Evolutionary conservation across 2,888 invertebrate species (phyloP).

Genomic region (Drosophila neutralis): DNA sequence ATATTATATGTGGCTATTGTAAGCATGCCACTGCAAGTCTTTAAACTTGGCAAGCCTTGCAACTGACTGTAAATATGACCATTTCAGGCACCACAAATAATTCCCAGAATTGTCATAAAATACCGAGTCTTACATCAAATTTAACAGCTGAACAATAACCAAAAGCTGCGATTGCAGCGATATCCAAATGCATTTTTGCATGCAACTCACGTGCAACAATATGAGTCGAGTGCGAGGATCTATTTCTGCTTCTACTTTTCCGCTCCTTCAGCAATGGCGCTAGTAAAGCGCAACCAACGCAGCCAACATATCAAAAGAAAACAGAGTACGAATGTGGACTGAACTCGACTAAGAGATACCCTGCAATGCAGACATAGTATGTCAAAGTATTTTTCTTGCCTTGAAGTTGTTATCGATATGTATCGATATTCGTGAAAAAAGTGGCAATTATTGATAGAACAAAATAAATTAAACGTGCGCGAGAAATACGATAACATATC

Average conservation of each 20-base stretch:
- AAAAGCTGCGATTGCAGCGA: constrained; percentile 21
- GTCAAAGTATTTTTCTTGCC: neutral
- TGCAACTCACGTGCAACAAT: constrained; percentile 54
- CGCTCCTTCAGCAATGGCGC: constrained; percentile 37
- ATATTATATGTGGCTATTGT: neutral
- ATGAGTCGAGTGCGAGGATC: constrained; percentile 24
- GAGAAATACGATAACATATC: neutral
- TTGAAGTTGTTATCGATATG: neutral
- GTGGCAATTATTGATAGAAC: neutral
- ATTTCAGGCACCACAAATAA: constrained; percentile 31
- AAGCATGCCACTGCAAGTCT: neutral
- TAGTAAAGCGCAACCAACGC: constrained; percentile 36
- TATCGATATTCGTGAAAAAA: neutral
- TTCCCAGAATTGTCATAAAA: constrained; percentile 16
- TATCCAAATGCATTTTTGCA: constrained; percentile 19
- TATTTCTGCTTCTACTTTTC: constrained; percentile 5
- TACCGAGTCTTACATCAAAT: constrained; percentile 17
- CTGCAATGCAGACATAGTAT: neutral
- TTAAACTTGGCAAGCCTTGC: neutral
- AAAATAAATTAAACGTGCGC: neutral
- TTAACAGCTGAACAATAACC: constrained; percentile 27
- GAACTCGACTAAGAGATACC: neutral
- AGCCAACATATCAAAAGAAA: constrained; percentile 48
- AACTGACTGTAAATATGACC: neutral
- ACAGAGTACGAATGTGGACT: neutral